A percentile compares a stretch with the other conserved stretches of the same genome.
Evolutionary conservation across 1,140 invertebrate genomes (phyloP).

Genomic region (Onthophagus taurus): DNA sequence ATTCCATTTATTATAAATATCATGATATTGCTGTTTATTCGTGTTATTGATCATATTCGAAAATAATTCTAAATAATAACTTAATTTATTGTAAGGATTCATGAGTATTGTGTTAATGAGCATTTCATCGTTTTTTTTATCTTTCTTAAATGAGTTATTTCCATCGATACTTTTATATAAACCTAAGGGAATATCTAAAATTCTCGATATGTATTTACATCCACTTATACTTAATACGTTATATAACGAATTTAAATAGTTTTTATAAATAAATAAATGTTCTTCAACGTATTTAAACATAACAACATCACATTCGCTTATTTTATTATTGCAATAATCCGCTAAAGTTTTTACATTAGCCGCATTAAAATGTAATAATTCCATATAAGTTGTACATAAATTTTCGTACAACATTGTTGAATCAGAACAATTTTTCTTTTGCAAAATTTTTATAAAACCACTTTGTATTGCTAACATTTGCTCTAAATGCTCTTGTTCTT

Average conservation of each 20-base stretch:
- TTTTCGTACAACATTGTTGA: constrained; percentile 52
- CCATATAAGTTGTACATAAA: constrained; percentile 54
- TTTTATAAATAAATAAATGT: constrained; percentile 59
- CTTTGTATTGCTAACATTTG: constrained; percentile 54
- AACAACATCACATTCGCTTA: constrained; percentile 52
- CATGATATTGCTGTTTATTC: constrained; percentile 18
- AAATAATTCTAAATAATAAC: constrained; percentile 17
- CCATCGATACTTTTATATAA: constrained; percentile 41
- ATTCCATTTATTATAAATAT: constrained; percentile 49
- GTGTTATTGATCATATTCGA: constrained; percentile 12
- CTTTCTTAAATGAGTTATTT: constrained; percentile 40
- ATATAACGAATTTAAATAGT: constrained; percentile 63
- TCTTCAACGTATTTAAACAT: constrained; percentile 63
- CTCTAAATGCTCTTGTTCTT: constrained; percentile 59
- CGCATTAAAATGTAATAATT: constrained; percentile 59
- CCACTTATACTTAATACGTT: constrained; percentile 65
- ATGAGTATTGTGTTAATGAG: constrained; percentile 48
- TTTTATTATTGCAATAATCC: constrained; percentile 53
- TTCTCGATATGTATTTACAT: constrained; percentile 54
- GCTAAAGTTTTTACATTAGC: constrained; percentile 56
- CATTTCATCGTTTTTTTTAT: constrained; percentile 41
- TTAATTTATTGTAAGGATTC: constrained; percentile 41
- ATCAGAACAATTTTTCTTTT: constrained; percentile 49
- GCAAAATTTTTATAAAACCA: constrained; percentile 51
- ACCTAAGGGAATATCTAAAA: constrained; percentile 48